phyloP scores from a whole-genome alignment of 92 coral and sea anemone genomes.

The Virgularia gustaviana region DNA sequence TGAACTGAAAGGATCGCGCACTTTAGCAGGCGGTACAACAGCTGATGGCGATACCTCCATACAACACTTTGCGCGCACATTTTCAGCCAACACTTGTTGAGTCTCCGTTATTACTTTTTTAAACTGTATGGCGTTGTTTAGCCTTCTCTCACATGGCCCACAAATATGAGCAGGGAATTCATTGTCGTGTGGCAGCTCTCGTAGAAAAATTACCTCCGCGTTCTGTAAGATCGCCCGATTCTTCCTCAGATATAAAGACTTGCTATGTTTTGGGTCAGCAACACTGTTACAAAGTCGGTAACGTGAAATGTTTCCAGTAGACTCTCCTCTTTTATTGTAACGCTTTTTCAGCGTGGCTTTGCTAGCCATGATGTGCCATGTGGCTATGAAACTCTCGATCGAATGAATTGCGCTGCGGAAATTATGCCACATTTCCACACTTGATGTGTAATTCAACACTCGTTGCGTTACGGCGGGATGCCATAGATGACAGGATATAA shows the following conservation, averaged over 20 bases:
- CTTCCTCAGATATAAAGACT: not conserved
- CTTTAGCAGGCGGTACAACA: not conserved
- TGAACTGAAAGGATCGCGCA: not conserved
- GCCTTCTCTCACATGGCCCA: conserved; percentile 19
- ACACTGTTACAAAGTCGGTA: not conserved
- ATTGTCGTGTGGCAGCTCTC: conserved; percentile 13
- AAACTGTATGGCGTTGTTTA: conserved; percentile 2
- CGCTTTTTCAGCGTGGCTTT: not conserved
- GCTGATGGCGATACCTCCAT: not conserved
- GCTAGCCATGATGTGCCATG: not conserved
- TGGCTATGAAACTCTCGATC: not conserved
- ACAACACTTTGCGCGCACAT: not conserved
- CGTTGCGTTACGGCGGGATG: too few relatives aligned
- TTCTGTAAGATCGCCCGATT: conserved; percentile 21
- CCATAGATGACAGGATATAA: too few relatives aligned
- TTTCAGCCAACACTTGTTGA: not conserved
- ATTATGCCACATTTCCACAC: not conserved
- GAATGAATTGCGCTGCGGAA: not conserved
- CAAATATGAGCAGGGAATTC: conserved; percentile 22
- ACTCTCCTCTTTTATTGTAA: not conserved
- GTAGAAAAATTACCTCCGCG: conserved; percentile 28
- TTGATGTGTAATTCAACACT: too few relatives aligned
- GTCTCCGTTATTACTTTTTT: not conserved
- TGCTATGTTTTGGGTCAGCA: not conserved
- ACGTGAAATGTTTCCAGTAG: not conserved